Percentiles rank a stretch among this genome's conserved stretches.
phyloP scores from a whole-genome alignment of 1,140 invertebrate genomes.

The Hylaeus volcanicus region DNA sequence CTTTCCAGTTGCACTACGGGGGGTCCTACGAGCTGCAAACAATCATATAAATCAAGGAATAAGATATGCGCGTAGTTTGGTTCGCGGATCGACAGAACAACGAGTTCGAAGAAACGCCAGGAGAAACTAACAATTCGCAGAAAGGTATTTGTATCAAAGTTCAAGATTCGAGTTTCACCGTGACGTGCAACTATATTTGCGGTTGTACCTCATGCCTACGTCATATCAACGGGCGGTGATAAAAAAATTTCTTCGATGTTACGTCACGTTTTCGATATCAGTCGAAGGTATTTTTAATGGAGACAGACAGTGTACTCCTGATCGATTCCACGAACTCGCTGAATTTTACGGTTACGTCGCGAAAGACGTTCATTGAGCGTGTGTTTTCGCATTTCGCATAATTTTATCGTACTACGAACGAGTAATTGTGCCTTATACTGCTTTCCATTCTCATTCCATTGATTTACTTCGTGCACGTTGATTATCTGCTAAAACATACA shows the following conservation, averaged over 20 bases:
- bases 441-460: too few relatives aligned
- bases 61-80: not conserved
- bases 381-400: not conserved
- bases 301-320: not conserved
- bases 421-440: not conserved
- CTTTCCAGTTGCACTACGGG: not conserved
- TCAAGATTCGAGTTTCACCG: slow-evolving; percentile 12
- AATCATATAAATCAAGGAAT: not conserved
- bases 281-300: slow-evolving; percentile 8
- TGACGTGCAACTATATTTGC: slow-evolving; percentile 13
- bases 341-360: not conserved
- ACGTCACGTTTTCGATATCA: slow-evolving; percentile 32
- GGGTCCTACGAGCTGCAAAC: not conserved
- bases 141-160: slow-evolving; percentile 42
- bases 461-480: too few relatives aligned
- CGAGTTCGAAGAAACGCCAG: slow-evolving; percentile 18
- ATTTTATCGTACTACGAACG: not conserved
- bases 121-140: slow-evolving; percentile 11
- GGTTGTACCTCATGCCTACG: slow-evolving; percentile 6
- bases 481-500: not conserved
- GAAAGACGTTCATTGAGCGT: not conserved
- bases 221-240: slow-evolving; percentile 28
- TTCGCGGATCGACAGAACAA: not conserved
- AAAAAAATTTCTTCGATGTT: slow-evolving; percentile 27
- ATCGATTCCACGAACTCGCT: not conserved